A percentile compares a stretch with the other conserved stretches of the same genome.
These are phyloP conservation scores for Lepidochitona cinerea DNA, from an alignment of 2,888 invertebrate species.

Conservation along the genomic window DNA sequence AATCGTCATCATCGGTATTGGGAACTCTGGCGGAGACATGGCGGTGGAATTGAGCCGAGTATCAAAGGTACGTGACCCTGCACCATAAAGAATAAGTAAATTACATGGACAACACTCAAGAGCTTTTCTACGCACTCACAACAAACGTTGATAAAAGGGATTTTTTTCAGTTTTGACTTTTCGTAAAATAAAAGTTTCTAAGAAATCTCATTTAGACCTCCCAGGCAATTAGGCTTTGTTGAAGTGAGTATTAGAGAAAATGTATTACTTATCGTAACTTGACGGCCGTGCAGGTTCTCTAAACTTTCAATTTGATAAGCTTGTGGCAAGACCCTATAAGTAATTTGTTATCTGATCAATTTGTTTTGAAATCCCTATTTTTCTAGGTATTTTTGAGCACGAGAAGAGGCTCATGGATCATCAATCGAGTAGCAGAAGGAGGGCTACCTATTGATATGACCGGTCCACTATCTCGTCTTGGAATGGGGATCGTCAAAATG, in stretches of 20 bases:
- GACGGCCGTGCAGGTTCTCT: too few species aligned
- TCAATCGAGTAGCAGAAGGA: conserved; percentile 60
- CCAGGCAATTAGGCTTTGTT: too few species aligned
- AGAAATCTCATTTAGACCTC: neutral
- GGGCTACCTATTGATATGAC: conserved; percentile 60
- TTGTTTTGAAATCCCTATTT: neutral
- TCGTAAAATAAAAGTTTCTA: neutral
- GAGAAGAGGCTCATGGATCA: conserved; percentile 70
- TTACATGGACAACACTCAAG: too few species aligned
- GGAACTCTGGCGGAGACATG: conserved; percentile 72
- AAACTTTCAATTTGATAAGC: neutral
- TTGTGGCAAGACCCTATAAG: neutral
- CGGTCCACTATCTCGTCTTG: conserved; percentile 20
- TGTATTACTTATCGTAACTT: too few species aligned
- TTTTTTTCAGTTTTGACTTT: too few species aligned
- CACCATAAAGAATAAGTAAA: neutral
- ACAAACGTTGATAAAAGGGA: too few species aligned
- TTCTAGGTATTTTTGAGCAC: conserved; percentile 71
- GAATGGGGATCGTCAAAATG: neutral
- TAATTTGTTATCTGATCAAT: neutral
- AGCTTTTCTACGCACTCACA: too few species aligned
- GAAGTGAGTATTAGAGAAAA: neutral
- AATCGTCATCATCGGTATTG: conserved; percentile 73
- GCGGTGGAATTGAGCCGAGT: conserved; percentile 70
- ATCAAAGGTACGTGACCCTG: conserved; percentile 49